phyloP scores from a whole-genome alignment of 1,140 invertebrate genomes.

The Scaptomyza hsui region DNA sequence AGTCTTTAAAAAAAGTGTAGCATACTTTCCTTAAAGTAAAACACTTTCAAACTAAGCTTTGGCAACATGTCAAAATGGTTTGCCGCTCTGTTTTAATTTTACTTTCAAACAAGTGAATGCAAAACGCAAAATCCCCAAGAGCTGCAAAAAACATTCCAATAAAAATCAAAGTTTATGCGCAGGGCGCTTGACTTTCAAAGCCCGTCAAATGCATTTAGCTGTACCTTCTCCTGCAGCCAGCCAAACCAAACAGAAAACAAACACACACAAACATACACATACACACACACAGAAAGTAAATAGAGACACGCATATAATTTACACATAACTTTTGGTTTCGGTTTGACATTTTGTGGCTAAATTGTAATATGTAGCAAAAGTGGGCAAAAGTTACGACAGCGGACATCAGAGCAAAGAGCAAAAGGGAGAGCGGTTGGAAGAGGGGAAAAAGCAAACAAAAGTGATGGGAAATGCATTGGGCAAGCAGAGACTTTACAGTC shows the following conservation, averaged over 20 bases:
- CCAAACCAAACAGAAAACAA: not conserved
- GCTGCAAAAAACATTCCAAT: constrained; percentile 22
- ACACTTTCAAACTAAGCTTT: not conserved
- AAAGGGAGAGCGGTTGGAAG: constrained; percentile 1
- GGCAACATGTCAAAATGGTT: not conserved
- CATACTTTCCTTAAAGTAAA: too few species aligned
- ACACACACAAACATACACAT: not conserved
- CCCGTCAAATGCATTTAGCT: constrained; percentile 41
- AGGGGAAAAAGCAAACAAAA: not conserved
- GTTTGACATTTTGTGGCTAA: constrained; percentile 78
- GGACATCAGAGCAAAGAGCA: constrained; percentile 30
- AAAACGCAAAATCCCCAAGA: constrained; percentile 2
- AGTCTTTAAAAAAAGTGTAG: too few species aligned
- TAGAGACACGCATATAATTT: constrained; percentile 46
- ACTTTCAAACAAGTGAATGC: not conserved
- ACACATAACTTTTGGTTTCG: constrained; percentile 78
- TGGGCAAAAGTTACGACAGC: constrained; percentile 67
- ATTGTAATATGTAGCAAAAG: constrained; percentile 77
- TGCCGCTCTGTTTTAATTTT: not conserved
- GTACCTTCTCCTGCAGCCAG: not conserved
- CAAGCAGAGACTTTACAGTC: constrained; percentile 40
- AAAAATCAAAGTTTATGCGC: constrained; percentile 44
- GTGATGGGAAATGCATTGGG: constrained; percentile 60
- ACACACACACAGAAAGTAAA: not conserved
- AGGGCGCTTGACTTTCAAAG: constrained; percentile 32